Evolutionary conservation across 2,888 invertebrate genomes (phyloP), one percentile per base, ranked within the genome.

Genomic region (Drosophila mulleri): DNA sequence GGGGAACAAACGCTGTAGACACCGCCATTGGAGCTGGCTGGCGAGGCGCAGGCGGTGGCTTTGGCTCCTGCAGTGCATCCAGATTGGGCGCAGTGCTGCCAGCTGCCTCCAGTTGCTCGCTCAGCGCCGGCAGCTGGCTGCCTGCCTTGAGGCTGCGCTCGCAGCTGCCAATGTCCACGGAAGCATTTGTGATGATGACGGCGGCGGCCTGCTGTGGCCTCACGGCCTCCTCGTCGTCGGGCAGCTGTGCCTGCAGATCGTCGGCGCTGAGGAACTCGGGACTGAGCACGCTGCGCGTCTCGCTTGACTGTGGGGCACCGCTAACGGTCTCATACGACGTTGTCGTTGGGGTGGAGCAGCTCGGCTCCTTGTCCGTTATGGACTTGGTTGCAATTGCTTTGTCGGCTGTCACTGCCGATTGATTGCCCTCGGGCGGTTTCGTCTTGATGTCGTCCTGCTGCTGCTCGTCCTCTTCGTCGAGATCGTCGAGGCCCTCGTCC

Each of bases 11-110:
- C 97, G 85, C 96, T 96, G 91, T 97, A 98, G 41, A 97, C 95
- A 1, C 98, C 98, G 0, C 98, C 98, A 91, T 97, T 97, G n/a
- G 97, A 97, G 86, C 97, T 97, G 14, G 97, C 97, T 0, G 98
- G 97, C 0, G 97, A 97, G 7, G 96, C 96, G 85, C 97, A 97
- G 41, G 95, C 94, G 0, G n/a, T n/a, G 96, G 96, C 47, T 95
- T 93, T 2, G 93, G 93, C 68, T 93, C 92, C 50, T 91, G 92
- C 29, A 93, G 79, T 9, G 90, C 91, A 78, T 92, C 91, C 68
- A 91, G 71, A 45, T 80, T 73, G 23, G 70, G 52, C 2, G 59
- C 72, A 35, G 20, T 75, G 16, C 9, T 42, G 11, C n/a, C 48
- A 3, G 20, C 9, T 18, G 23, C 14, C 16, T 60, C 47, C 52